Base-by-base conservation (phyloP, 2,113 vertebrate species). In the Chloropsis hardwickii region DNA sequence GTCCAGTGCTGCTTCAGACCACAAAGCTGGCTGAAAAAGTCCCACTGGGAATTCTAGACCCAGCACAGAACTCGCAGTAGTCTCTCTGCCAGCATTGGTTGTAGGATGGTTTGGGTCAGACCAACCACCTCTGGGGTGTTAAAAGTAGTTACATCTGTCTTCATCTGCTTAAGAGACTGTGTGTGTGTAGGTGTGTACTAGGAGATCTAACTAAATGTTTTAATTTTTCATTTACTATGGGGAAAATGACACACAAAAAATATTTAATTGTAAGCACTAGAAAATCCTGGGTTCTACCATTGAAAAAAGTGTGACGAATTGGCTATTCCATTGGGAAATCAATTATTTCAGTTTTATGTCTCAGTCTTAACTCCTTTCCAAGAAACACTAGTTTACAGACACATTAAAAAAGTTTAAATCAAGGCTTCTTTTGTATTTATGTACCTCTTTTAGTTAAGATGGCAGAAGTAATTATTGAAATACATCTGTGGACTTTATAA, bases 11-110 rank as follows among this genome's bases (percentile, higher is more conserved):
- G 48, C 65, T 91, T 94, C 69, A 88, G 39, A 18, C 42, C 14
- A 20, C 6, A 12, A 82, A 89, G 23, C 15, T 2, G 4, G 7
- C 37, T 81, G n/a, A 53, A 69, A 33, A 64, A 79, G 67, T 90
- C 78, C 42, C 11, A 1, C 11, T 82, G 50, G 35, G 24, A 62
- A 9, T 76, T 90, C 33, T 13, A 8, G 48, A 61, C 14, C 50
- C 23, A 54, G 16, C 1, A 11, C 16, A 25, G 33, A 74, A n/a
- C 28, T 78, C 1, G 0, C 5, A 70, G 42, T 35, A 78, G 22
- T 22, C 42, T 65, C n/a, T 88, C 48, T 44, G 35, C n/a, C 51
- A 45, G 65, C 39, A 16, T 3, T 7, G 1, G 17, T 31, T 81
- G 22, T 65, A 44, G 67, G 20, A 66, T 21, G 12, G 42, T 3